phyloP scores from a whole-genome alignment of 1,140 invertebrate genomes.

The Tribolium madens region DNA sequence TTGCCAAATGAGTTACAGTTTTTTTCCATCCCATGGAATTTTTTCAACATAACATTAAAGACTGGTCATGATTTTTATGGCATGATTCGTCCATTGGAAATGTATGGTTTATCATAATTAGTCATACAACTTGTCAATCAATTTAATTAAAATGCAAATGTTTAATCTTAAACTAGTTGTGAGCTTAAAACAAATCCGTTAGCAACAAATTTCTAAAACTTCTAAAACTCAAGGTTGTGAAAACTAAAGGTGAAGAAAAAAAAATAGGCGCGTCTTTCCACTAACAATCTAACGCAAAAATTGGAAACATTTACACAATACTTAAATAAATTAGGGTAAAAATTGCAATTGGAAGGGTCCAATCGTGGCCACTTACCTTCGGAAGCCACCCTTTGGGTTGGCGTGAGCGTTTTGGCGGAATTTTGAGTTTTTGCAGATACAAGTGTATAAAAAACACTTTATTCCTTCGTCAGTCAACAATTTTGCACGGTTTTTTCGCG shows the following conservation, averaged over 20 bases:
- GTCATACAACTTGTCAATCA: too few species aligned
- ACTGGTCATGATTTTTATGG: too few species aligned
- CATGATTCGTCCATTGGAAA: too few species aligned
- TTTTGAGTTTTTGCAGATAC: slow-evolving; percentile 54
- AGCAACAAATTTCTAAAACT: background rate
- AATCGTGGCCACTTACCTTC: slow-evolving; percentile 52
- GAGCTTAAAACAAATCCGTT: background rate
- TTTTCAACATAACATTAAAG: too few species aligned
- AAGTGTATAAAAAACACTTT: slow-evolving; percentile 52
- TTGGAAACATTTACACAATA: background rate
- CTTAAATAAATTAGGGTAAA: background rate
- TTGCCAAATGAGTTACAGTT: background rate
- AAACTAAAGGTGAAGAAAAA: background rate
- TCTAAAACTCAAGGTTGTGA: background rate
- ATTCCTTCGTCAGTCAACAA: slow-evolving; percentile 52
- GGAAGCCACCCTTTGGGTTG: slow-evolving; percentile 56
- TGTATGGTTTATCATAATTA: too few species aligned
- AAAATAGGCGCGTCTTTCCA: background rate
- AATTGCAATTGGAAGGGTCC: background rate
- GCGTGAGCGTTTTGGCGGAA: slow-evolving; percentile 52
- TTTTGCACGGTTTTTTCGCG: slow-evolving; percentile 15
- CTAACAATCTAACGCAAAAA: background rate
- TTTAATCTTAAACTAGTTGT: background rate
- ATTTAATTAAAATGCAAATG: background rate
- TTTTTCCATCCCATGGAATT: too few species aligned